phyloP scores from a whole-genome alignment of 2,888 invertebrate genomes.

The Steinernema hermaphroditum region DNA sequence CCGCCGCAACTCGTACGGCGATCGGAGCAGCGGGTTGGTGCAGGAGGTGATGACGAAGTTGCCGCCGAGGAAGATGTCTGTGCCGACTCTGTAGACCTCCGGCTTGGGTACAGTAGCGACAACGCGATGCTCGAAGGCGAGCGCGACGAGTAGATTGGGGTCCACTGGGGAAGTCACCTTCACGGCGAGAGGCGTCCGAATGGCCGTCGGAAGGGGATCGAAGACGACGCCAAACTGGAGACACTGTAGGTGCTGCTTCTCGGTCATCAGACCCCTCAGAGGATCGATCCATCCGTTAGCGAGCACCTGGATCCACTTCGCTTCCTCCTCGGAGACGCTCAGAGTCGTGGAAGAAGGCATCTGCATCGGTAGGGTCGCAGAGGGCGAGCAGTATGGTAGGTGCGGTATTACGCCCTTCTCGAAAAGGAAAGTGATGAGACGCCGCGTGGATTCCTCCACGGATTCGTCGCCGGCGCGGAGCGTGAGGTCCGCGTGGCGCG shows the following conservation, averaged over 20 bases:
- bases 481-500: constrained; percentile 46
- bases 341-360: too few relatives aligned
- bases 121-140: background rate
- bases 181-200: background rate
- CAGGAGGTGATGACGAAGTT: background rate
- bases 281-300: constrained; percentile 10
- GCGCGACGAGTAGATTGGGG: background rate
- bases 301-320: constrained; percentile 18
- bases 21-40: background rate
- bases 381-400: background rate
- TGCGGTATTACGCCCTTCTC: constrained; percentile 69
- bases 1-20: background rate
- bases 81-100: background rate
- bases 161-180: background rate
- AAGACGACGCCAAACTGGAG: background rate
- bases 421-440: constrained; percentile 81
- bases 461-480: constrained; percentile 73
- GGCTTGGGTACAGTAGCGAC: background rate
- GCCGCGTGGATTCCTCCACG: constrained; percentile 82
- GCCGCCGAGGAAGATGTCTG: background rate
- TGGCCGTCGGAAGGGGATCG: background rate
- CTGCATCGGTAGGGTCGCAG: too few relatives aligned
- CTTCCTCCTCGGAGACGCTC: background rate
- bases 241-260: background rate
- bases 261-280: constrained; percentile 8